These are phyloP conservation scores for Elephantulus edwardii DNA, from an alignment of 2,113 vertebrate genomes.

Conservation along the genomic window DNA sequence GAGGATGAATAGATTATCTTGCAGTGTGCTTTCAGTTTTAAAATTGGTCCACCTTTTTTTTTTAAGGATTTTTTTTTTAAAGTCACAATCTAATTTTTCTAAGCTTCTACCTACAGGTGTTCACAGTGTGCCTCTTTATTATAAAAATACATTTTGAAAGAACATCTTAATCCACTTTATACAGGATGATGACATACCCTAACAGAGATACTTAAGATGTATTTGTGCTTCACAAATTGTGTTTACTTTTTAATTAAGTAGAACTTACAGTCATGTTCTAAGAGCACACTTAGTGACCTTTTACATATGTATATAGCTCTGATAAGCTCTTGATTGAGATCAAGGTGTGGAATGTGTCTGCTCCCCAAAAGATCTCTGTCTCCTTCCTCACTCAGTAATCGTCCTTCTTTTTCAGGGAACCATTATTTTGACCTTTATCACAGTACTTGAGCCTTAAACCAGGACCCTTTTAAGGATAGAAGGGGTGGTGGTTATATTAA, in stretches of 20 bases:
- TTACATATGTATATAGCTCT: not conserved
- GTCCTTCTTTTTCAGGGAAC: not conserved
- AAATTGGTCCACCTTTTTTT: not conserved
- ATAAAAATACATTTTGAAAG: slow-evolving; percentile 53
- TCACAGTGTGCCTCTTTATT: slow-evolving; percentile 15
- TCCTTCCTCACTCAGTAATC: not conserved
- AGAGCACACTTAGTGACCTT: not conserved
- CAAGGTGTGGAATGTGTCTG: not conserved
- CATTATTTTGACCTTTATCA: not conserved
- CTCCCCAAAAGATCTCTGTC: not conserved
- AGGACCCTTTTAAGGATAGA: not conserved
- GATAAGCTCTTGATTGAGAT: not conserved
- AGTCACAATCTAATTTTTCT: not conserved
- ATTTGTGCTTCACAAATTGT: slow-evolving; percentile 39
- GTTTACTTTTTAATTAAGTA: not conserved
- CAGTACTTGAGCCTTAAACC: not conserved
- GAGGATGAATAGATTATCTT: not conserved
- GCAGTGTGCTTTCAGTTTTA: slow-evolving; percentile 6
- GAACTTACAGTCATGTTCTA: not conserved
- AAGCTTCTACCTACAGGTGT: not conserved
- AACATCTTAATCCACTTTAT: not conserved
- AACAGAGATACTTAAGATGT: slow-evolving; percentile 35
- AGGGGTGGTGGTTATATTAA: not conserved
- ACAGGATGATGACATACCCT: slow-evolving; percentile 13
- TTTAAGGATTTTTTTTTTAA: not conserved